Percentiles rank a stretch among this genome's conserved stretches.
Evolutionary conservation across 37 sponge, comb jelly and placozoan species (phyloP).

Genomic region (Beroe ovata): DNA sequence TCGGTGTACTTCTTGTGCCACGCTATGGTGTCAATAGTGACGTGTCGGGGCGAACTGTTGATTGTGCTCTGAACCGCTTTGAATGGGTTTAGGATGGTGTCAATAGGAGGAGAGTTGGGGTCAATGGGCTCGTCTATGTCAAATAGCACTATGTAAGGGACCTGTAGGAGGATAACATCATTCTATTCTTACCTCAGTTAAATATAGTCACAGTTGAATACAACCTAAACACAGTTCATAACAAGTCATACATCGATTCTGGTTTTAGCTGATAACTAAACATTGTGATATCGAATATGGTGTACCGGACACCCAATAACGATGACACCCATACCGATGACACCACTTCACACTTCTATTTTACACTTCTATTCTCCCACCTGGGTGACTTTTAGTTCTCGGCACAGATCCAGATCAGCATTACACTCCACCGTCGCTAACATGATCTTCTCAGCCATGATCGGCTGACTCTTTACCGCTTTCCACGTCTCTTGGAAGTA

Average conservation of each 20-base stretch:
- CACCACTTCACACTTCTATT: too few species aligned
- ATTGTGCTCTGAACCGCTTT: not conserved
- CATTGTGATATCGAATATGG: too few species aligned
- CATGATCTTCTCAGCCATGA: slow-evolving; percentile 39
- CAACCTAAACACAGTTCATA: too few species aligned
- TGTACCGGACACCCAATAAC: too few species aligned
- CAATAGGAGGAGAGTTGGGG: not conserved
- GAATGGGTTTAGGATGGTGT: slow-evolving; percentile 17
- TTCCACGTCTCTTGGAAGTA: slow-evolving; percentile 59
- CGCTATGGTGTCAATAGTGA: not conserved
- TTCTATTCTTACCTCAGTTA: too few species aligned
- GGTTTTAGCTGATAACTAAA: too few species aligned
- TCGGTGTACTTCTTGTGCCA: slow-evolving; percentile 31
- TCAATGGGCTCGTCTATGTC: slow-evolving; percentile 48
- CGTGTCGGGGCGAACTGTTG: slow-evolving; percentile 20
- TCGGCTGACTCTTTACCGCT: not conserved
- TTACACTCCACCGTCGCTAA: slow-evolving; percentile 24
- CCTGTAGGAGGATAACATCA: not conserved
- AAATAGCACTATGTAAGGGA: slow-evolving; percentile 43
- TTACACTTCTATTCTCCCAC: not conserved
- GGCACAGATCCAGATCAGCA: slow-evolving; percentile 32
- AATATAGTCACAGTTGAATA: too few species aligned
- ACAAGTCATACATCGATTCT: too few species aligned
- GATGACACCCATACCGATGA: too few species aligned
- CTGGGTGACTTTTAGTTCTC: slow-evolving; percentile 14